Percentiles rank a stretch among this genome's conserved stretches.
phyloP scores from a whole-genome alignment of 2,888 invertebrate genomes.

The Caenorhabditis sp. region DNA sequence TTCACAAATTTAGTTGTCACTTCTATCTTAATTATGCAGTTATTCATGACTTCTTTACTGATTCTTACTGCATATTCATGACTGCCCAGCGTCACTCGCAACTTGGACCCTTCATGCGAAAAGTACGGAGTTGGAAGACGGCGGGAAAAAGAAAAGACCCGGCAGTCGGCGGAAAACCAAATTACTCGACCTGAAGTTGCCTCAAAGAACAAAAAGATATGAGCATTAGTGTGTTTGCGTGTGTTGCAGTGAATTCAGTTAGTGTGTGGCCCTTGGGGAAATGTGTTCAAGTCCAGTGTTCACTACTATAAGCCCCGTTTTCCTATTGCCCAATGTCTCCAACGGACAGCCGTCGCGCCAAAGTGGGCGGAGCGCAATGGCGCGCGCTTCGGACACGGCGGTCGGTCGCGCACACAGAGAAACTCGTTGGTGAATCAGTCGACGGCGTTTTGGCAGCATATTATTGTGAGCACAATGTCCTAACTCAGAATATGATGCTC shows the following conservation, averaged over 20 bases:
- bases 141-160: slow-evolving; percentile 2
- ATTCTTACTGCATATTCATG: slow-evolving; percentile 4
- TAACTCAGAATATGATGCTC: slow-evolving; percentile 41
- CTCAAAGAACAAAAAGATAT: slow-evolving; percentile 17
- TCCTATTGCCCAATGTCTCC: slow-evolving; percentile 55
- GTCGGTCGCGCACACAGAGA: slow-evolving; percentile 42
- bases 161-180: slow-evolving; percentile 11
- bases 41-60: too few species aligned
- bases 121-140: slow-evolving; percentile 3
- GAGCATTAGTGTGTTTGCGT: slow-evolving; percentile 13
- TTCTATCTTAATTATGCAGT: too few species aligned
- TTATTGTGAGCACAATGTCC: slow-evolving; percentile 43
- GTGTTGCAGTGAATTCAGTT: slow-evolving; percentile 38
- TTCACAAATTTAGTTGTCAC: too few species aligned
- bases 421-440: slow-evolving; percentile 55
- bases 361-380: slow-evolving; percentile 56
- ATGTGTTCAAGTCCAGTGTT: slow-evolving; percentile 52
- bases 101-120: too few species aligned
- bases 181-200: slow-evolving; percentile 42
- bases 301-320: slow-evolving; percentile 52
- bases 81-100: neutral
- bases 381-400: slow-evolving; percentile 46
- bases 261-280: slow-evolving; percentile 30
- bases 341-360: slow-evolving; percentile 52
- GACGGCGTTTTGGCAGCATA: slow-evolving; percentile 46